Percentiles rank a stretch among this genome's conserved stretches.
These are phyloP conservation scores for Heteractis magnifica DNA, from an alignment of 92 coral and sea anemone species.

Conservation along the genomic window DNA sequence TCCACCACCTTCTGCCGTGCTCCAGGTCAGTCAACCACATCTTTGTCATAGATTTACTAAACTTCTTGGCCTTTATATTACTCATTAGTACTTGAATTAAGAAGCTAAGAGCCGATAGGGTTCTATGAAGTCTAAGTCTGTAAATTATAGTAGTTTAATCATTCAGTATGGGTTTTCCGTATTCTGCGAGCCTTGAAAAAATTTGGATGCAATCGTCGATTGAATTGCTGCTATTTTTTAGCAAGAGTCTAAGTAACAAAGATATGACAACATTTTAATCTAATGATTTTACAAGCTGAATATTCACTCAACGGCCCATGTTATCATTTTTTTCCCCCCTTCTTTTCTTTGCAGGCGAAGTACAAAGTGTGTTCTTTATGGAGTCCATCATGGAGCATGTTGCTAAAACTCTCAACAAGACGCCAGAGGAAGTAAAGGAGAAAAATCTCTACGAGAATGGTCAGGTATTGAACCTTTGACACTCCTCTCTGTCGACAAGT, in stretches of 20 bases:
- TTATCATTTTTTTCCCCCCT: background rate
- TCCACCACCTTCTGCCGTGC: constrained; percentile 31
- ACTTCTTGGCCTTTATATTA: too few species aligned
- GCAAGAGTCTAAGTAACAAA: too few species aligned
- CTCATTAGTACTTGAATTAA: background rate
- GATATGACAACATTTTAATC: too few species aligned
- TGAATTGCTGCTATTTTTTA: too few species aligned
- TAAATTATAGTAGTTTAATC: too few species aligned
- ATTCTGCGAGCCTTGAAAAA: too few species aligned
- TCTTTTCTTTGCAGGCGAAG: constrained; percentile 21
- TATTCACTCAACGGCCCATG: too few species aligned
- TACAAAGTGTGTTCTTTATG: constrained; percentile 49
- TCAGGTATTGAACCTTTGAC: constrained; percentile 29
- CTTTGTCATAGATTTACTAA: background rate
- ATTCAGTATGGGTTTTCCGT: too few species aligned
- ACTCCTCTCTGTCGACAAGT: background rate
- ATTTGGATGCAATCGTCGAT: too few species aligned
- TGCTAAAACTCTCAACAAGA: constrained; percentile 45
- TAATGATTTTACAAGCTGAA: too few species aligned
- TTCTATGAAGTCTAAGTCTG: too few species aligned
- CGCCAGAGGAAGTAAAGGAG: constrained; percentile 52
- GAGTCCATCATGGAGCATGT: constrained; percentile 65
- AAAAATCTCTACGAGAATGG: constrained; percentile 49
- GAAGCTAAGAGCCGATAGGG: too few species aligned
- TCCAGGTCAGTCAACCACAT: constrained; percentile 41